Evolutionary conservation across 2,797 vertebrate species (phyloP).

Genomic region (Poecilia gillii): DNA sequence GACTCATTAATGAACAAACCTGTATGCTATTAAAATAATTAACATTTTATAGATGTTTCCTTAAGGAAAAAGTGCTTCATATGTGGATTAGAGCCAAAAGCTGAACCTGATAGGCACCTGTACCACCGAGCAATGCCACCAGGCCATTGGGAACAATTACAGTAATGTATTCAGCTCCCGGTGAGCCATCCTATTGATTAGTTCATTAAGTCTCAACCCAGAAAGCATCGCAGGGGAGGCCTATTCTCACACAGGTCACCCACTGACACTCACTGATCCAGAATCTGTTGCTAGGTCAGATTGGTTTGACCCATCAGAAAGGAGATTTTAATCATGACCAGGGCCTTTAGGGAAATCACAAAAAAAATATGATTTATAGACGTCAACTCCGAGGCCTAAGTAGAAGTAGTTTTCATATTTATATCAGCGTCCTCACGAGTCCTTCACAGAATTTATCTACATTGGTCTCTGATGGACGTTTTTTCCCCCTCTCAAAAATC

Average conservation of each 20-base stretch:
- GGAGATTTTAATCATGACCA: constrained; percentile 23
- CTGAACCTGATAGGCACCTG: constrained; percentile 21
- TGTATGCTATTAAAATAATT: background rate
- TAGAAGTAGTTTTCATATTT: background rate
- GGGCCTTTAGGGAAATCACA: constrained; percentile 5
- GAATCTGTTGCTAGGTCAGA: constrained; percentile 22
- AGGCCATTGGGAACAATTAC: constrained; percentile 31
- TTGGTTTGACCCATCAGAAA: constrained; percentile 6
- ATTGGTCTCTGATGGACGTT: background rate
- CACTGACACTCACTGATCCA: constrained; percentile 30
- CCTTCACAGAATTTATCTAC: background rate
- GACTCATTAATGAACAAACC: background rate
- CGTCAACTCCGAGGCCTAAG: background rate
- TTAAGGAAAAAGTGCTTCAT: background rate
- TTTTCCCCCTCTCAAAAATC: background rate
- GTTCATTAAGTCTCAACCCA: constrained; percentile 48
- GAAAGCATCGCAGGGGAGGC: constrained; percentile 31
- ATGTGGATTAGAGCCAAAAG: background rate
- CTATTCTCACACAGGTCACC: constrained; percentile 29
- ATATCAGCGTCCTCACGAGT: background rate
- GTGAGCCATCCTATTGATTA: constrained; percentile 48
- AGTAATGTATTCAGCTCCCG: constrained; percentile 36
- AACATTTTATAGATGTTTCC: background rate
- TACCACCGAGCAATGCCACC: background rate
- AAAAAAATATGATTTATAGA: background rate